Percentiles rank a stretch among this genome's conserved stretches.
phyloP scores from a whole-genome alignment of 2,797 vertebrate species.

The Parotocinclus haroldoi region DNA sequence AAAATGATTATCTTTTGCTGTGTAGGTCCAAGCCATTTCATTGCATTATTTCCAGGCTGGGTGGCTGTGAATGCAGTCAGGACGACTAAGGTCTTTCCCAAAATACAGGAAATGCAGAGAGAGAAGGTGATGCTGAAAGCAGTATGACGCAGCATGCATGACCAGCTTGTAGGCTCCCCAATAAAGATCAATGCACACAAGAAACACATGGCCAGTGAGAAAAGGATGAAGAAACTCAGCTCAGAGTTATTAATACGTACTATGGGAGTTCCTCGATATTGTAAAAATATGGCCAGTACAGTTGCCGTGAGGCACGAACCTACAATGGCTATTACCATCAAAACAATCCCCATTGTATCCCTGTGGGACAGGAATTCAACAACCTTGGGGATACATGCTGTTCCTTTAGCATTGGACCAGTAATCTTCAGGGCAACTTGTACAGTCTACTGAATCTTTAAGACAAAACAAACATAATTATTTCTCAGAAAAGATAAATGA shows the following conservation, averaged over 20 bases:
- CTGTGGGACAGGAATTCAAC: conserved; percentile 47
- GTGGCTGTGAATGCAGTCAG: conserved; percentile 70
- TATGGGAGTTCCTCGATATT: conserved; percentile 47
- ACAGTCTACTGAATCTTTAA: conserved; percentile 53
- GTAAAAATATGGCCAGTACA: conserved; percentile 46
- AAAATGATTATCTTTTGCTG: conserved; percentile 70
- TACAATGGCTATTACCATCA: conserved; percentile 44
- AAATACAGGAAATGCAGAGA: conserved; percentile 72
- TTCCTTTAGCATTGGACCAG: conserved; percentile 50
- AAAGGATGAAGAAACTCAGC: conserved; percentile 67
- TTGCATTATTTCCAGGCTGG: conserved; percentile 67
- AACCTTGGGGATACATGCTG: conserved; percentile 46
- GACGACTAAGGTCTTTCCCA: conserved; percentile 73
- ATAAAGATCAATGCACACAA: conserved; percentile 69
- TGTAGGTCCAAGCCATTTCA: conserved; percentile 70
- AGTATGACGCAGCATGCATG: conserved; percentile 73
- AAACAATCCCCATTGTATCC: conserved; percentile 49
- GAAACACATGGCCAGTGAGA: conserved; percentile 67
- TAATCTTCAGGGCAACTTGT: conserved; percentile 48
- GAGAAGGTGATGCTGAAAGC: conserved; percentile 72
- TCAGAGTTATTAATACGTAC: conserved; percentile 54
- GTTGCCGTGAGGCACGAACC: conserved; percentile 45
- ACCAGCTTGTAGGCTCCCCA: conserved; percentile 70
- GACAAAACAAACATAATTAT: background rate
- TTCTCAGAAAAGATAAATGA: background rate